A percentile compares a stretch with the other conserved stretches of the same genome.
phyloP scores from a whole-genome alignment of 2,113 vertebrate genomes.

The Cavia aperea region DNA sequence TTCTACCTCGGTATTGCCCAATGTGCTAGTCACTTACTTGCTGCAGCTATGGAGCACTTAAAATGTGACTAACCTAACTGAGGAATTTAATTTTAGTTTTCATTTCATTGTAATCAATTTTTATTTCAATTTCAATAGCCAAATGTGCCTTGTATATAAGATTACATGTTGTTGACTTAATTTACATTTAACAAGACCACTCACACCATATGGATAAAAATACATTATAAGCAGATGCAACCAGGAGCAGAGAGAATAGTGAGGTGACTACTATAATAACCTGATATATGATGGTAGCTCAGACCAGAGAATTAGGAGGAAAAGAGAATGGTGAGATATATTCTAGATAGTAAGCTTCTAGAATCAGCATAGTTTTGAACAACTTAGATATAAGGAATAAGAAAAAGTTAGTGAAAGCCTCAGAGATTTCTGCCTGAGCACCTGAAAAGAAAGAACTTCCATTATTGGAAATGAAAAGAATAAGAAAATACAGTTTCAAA shows the following conservation, averaged over 20 bases:
- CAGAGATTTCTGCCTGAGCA: neutral
- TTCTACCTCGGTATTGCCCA: neutral
- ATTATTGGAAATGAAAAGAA: neutral
- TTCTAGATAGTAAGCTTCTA: neutral
- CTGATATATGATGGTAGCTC: neutral
- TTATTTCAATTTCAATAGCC: neutral
- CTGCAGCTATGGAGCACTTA: neutral
- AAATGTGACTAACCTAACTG: neutral
- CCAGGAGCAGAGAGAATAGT: neutral
- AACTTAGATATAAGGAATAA: neutral
- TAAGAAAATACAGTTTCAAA: neutral
- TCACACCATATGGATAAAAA: neutral
- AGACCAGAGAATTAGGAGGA: neutral
- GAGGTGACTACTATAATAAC: neutral
- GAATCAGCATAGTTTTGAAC: neutral
- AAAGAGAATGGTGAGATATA: neutral
- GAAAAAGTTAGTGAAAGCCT: neutral
- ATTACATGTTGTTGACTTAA: neutral
- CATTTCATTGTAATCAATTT: constrained; percentile 12
- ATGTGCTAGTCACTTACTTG: neutral
- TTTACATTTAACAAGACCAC: neutral
- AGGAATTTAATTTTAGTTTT: neutral
- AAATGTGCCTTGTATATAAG: neutral
- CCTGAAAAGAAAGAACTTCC: neutral
- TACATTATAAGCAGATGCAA: neutral